Evolutionary conservation across 2,888 invertebrate genomes (phyloP).

Genomic region (Himalopsyche anomala): DNA sequence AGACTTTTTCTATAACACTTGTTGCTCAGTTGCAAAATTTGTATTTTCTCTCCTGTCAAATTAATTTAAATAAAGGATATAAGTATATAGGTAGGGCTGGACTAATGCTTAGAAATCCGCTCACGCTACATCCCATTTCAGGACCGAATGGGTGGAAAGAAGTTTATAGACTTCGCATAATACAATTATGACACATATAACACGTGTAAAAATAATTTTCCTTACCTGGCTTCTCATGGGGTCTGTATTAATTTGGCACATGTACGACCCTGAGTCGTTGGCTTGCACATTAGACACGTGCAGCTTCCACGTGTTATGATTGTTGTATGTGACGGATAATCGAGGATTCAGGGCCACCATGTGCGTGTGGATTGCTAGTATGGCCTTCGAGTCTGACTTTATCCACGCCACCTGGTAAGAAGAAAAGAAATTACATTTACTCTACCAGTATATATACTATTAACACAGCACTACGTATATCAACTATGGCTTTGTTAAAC

Average conservation of each 20-base stretch:
- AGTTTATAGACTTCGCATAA: too few relatives aligned
- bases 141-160: too few relatives aligned
- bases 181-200: not conserved
- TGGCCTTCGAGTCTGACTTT: constrained; percentile 93
- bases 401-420: constrained; percentile 90
- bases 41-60: too few relatives aligned
- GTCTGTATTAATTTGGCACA: constrained; percentile 96
- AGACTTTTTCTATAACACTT: too few relatives aligned
- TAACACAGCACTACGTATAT: too few relatives aligned
- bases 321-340: constrained; percentile 92
- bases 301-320: constrained; percentile 95
- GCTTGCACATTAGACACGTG: constrained; percentile 93
- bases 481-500: too few relatives aligned
- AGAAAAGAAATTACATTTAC: constrained; percentile 65
- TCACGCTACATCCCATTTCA: too few relatives aligned
- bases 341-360: constrained; percentile 93
- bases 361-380: constrained; percentile 91
- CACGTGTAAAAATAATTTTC: constrained; percentile 51
- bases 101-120: too few relatives aligned
- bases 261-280: constrained; percentile 94
- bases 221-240: constrained; percentile 91
- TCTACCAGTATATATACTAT: not conserved
- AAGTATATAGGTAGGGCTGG: too few relatives aligned
- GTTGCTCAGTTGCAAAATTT: too few relatives aligned
- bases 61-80: too few relatives aligned